These are phyloP conservation scores for Megalurothrips usitatus DNA, from an alignment of 2,888 invertebrate species.

Conservation along the genomic window DNA sequence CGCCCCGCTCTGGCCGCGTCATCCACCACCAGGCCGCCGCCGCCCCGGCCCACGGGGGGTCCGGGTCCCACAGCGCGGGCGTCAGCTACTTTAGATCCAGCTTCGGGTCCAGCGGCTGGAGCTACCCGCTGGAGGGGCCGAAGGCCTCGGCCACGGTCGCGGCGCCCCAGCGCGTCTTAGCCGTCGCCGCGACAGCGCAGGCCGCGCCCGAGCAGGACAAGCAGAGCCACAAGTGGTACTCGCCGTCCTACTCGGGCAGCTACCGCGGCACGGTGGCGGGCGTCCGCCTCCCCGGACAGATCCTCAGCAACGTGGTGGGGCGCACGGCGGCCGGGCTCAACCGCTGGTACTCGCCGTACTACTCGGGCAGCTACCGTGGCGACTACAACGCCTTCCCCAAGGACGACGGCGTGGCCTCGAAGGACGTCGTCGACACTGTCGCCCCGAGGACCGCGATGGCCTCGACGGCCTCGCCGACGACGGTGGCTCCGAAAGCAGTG, in stretches of 20 bases:
- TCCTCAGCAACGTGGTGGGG: slow-evolving; percentile 7
- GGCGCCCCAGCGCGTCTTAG: background rate
- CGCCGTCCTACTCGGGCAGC: slow-evolving; percentile 7
- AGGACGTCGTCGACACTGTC: background rate
- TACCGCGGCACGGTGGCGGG: background rate
- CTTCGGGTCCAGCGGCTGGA: slow-evolving; percentile 7
- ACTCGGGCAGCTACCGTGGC: slow-evolving; percentile 18
- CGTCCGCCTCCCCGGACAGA: background rate
- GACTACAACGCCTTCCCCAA: slow-evolving; percentile 9
- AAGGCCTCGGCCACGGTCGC: background rate
- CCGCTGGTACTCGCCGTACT: slow-evolving; percentile 12
- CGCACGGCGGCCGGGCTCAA: background rate
- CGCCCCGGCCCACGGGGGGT: background rate
- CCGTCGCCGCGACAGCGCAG: background rate
- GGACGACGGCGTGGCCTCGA: background rate
- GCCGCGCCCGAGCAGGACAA: background rate
- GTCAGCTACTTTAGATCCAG: background rate
- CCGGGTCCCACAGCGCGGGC: background rate
- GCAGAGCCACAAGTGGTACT: background rate
- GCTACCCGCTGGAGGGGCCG: slow-evolving; percentile 1
- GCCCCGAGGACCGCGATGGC: background rate
- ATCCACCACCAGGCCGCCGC: background rate
- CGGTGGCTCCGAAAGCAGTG: background rate
- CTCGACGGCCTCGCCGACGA: background rate
- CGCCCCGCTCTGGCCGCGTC: background rate